Conservation (phyloP, 2,797 vertebrate species). For the Cichlasoma orientale region DNA sequence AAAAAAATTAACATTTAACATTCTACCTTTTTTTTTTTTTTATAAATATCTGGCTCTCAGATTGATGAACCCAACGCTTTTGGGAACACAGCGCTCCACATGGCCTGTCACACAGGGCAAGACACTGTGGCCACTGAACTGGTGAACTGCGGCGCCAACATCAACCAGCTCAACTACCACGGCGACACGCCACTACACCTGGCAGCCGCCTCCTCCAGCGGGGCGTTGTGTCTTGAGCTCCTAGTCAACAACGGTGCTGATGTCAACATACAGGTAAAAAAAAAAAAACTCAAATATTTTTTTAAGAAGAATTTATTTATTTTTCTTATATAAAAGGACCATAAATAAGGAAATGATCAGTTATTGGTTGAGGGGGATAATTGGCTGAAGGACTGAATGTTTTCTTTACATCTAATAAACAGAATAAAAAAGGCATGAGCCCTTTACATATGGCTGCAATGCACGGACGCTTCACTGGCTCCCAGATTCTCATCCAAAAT, state of each 20-base stretch:
- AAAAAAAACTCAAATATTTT: background rate
- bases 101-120: slow-evolving; percentile 93
- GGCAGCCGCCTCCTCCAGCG: slow-evolving; percentile 92
- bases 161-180: slow-evolving; percentile 89
- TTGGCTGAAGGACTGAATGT: background rate
- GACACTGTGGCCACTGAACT: slow-evolving; percentile 91
- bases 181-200: slow-evolving; percentile 94
- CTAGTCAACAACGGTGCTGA: slow-evolving; percentile 95
- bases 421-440: slow-evolving; percentile 96
- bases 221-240: slow-evolving; percentile 92
- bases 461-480: slow-evolving; percentile 93
- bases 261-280: slow-evolving; percentile 89
- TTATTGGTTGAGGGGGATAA: background rate
- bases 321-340: background rate
- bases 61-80: slow-evolving; percentile 90
- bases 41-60: slow-evolving; percentile 60
- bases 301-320: background rate
- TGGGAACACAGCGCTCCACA: slow-evolving; percentile 95
- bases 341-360: background rate
- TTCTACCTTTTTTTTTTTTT: background rate
- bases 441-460: slow-evolving; percentile 95
- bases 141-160: slow-evolving; percentile 92
- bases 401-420: slow-evolving; percentile 35
- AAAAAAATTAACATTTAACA: background rate
- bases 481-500: slow-evolving; percentile 97